These are phyloP conservation scores for Scaptodrosophila latifasciaeformis DNA, from an alignment of 2,888 invertebrate species.

Conservation along the genomic window DNA sequence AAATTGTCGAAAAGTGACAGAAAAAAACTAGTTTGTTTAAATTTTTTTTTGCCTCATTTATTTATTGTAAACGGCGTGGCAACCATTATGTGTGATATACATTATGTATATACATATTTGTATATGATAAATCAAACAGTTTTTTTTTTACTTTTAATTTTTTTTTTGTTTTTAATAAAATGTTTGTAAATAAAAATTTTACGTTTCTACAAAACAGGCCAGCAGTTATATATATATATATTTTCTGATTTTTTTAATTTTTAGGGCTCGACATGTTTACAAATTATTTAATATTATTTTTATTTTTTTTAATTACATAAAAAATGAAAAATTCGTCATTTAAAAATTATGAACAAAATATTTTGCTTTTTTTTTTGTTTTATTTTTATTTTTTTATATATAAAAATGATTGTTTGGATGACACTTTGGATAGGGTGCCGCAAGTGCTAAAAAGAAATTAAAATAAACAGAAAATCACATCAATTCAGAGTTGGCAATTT, in stretches of 20 bases:
- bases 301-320: neutral
- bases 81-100: constrained; percentile 41
- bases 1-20: too few relatives aligned
- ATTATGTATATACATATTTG: constrained; percentile 37
- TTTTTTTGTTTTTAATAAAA: neutral
- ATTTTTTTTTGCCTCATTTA: constrained; percentile 43
- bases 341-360: too few relatives aligned
- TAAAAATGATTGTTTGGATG: too few relatives aligned
- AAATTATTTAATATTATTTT: too few relatives aligned
- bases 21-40: neutral
- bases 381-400: too few relatives aligned
- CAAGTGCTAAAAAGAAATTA: too few relatives aligned
- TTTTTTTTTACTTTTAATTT: neutral
- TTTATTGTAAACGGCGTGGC: constrained; percentile 41
- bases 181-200: constrained; percentile 3
- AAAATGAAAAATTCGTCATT: too few relatives aligned
- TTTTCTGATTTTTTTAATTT: constrained; percentile 33
- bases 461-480: too few relatives aligned
- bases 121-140: constrained; percentile 45
- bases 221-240: neutral
- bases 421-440: too few relatives aligned
- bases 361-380: too few relatives aligned
- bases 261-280: neutral
- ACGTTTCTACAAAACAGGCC: neutral
- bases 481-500: too few relatives aligned